Percentiles rank a stretch among this genome's conserved stretches.
phyloP scores from a whole-genome alignment of 2,888 invertebrate species.

The Tetanocera ferruginea region DNA sequence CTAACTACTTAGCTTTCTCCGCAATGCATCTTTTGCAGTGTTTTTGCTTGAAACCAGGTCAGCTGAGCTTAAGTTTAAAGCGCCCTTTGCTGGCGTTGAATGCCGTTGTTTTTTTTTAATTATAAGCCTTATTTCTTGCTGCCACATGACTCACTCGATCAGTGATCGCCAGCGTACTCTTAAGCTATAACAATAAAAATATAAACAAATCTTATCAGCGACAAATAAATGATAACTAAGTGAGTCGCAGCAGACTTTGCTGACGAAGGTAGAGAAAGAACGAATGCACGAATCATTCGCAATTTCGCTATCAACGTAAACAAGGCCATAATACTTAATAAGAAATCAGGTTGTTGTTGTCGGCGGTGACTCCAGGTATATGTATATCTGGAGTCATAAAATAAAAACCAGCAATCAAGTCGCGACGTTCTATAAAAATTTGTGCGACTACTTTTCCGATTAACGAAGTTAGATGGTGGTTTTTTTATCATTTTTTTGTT shows the following conservation, averaged over 20 bases:
- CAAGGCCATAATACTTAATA: too few species aligned
- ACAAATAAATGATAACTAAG: background rate
- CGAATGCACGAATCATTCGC: too few species aligned
- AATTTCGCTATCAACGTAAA: too few species aligned
- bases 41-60: too few species aligned
- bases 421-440: background rate
- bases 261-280: too few species aligned
- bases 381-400: too few species aligned
- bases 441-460: background rate
- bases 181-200: background rate
- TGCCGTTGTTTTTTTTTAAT: background rate
- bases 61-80: background rate
- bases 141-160: background rate
- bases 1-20: background rate
- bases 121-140: background rate
- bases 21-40: background rate
- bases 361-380: too few species aligned
- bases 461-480: background rate
- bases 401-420: too few species aligned
- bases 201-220: slow-evolving; percentile 6
- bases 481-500: background rate
- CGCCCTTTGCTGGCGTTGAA: background rate
- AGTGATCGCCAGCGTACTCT: background rate
- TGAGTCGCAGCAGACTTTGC: background rate
- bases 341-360: too few species aligned